Evolutionary conservation across 2,113 vertebrate species (phyloP), one percentile per base, ranked within the genome.

Genomic region (Sphyrna mokarran): DNA sequence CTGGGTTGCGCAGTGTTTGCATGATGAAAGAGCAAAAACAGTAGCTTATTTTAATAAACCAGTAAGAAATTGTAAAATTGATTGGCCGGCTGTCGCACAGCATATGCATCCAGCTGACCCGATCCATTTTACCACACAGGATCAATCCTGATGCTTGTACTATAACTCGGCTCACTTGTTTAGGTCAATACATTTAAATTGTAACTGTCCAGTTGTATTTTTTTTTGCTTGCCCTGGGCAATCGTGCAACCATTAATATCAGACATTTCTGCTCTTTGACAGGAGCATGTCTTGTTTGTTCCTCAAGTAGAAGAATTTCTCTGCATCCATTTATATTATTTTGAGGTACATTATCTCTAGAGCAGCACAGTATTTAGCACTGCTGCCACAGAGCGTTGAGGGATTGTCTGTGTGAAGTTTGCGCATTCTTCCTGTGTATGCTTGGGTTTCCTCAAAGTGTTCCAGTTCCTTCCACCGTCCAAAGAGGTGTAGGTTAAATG

Each of bases 71-170:
- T 54, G 69, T 95, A 72, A 70, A 95, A 95, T 95, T 95, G 94
- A 95, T 95, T 95, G 94, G 69, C 68, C 94, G 72, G 94, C 94
- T 76, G 94, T 54, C 94, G 11, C 68, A 54, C 69, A 72, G 69
- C 68, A 95, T 26, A 95, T 72, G 94, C 69, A 33, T 95, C 68
- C 94, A 95, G 94, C 94, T 72, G 68, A 22, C 43, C 94, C 94
- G 54, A 95, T 72, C 66, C 68, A 70, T 95, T 43, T 72, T 72
- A 76, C 37, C 22, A 43, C 54, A 43, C 68, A 72, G 4, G 69
- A 95, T 95, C 94, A 95, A 95, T 95, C 69, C 68, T 95, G 69
- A 95, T 76, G 69, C 94, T 95, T 95, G 94, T 95, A 95, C 43
- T 54, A 48, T 72, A 95, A 54, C 68, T 95, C 69, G 69, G 94